phyloP scores from a whole-genome alignment of 1,140 invertebrate genomes.

The Myzus persicae region DNA sequence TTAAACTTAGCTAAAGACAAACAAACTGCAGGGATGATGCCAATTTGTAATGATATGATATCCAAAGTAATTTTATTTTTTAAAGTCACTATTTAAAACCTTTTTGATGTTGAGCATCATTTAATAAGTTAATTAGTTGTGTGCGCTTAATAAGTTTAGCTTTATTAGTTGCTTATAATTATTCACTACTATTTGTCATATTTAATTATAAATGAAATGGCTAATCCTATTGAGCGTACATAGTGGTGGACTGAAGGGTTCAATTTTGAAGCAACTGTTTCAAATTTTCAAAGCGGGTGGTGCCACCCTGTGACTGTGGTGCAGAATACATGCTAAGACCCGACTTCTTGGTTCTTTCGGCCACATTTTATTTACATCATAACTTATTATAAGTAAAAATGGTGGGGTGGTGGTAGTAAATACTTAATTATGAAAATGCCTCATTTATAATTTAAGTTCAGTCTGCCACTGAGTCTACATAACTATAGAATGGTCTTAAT shows the following conservation, averaged over 20 bases:
- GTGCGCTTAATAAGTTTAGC: not conserved
- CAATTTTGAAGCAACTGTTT: no score
- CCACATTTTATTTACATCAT: no score
- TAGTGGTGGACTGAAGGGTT: no score
- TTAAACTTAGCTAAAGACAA: slow-evolving; percentile 77
- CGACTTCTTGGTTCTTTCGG: no score
- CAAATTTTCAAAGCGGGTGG: no score
- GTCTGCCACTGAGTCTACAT: no score
- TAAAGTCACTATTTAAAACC: not conserved
- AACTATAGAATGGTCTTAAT: not conserved
- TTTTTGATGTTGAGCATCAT: not conserved
- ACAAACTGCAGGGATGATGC: slow-evolving; percentile 76
- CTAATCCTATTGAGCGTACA: not conserved
- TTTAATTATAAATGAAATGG: not conserved
- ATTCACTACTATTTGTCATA: not conserved
- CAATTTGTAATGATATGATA: slow-evolving; percentile 81
- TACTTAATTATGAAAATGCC: no score
- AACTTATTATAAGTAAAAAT: no score
- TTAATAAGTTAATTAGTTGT: not conserved
- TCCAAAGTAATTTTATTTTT: slow-evolving; percentile 67
- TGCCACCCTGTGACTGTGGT: no score
- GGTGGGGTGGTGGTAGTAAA: no score
- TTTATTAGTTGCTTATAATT: not conserved
- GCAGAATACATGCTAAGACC: no score
- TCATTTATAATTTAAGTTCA: no score